A percentile compares a stretch with the other conserved stretches of the same genome.
Evolutionary conservation across 2,888 invertebrate genomes (phyloP).

Genomic region (Entomobrya multifasciata): DNA sequence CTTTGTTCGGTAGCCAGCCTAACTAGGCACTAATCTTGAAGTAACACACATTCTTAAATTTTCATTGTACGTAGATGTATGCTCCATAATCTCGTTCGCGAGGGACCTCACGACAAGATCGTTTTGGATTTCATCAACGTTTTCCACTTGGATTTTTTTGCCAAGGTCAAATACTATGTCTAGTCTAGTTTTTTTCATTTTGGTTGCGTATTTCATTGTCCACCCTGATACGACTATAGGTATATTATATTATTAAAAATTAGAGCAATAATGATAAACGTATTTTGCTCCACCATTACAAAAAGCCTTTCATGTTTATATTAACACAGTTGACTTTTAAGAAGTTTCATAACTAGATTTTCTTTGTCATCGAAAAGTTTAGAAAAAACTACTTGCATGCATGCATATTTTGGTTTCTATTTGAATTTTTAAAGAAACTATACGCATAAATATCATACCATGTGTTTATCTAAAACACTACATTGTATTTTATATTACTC

Average conservation of each 20-base stretch:
- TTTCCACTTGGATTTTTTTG: neutral
- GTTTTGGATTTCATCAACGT: neutral
- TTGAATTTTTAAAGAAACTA: too few species aligned
- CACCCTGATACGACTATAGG: too few species aligned
- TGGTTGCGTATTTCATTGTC: neutral
- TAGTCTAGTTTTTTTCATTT: neutral
- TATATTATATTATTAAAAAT: too few species aligned
- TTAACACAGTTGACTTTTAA: slow-evolving; percentile 18
- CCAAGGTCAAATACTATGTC: neutral
- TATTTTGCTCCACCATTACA: too few species aligned
- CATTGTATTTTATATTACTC: neutral
- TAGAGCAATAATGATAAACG: too few species aligned
- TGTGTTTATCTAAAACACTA: too few species aligned
- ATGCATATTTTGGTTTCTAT: slow-evolving; percentile 1
- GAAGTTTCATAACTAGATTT: neutral
- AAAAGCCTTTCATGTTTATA: slow-evolving; percentile 12
- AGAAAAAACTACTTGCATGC: too few species aligned
- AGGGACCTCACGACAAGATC: neutral
- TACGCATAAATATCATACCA: too few species aligned
- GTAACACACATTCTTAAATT: neutral
- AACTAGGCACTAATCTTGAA: too few species aligned
- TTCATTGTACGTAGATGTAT: neutral
- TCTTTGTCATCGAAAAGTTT: neutral
- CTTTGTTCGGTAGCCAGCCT: too few species aligned
- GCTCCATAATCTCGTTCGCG: neutral